Conservation (phyloP, 2,797 vertebrate species). For the Alfaro cultratus region DNA sequence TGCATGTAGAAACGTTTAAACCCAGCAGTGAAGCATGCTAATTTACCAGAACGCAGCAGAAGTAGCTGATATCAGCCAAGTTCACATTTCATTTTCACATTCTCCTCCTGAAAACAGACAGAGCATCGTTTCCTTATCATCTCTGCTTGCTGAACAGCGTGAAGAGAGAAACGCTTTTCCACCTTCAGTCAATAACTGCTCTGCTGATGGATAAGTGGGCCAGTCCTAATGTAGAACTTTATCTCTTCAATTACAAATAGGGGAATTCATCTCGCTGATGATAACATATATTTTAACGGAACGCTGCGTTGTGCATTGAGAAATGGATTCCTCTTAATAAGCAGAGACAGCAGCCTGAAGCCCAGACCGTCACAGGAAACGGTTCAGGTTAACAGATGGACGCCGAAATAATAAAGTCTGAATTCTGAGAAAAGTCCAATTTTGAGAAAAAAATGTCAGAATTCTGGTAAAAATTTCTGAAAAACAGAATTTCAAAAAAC, state of each 20-base stretch:
- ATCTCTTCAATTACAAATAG: conserved; percentile 28
- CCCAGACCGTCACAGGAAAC: not conserved
- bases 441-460: no score
- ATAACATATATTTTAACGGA: conserved; percentile 18
- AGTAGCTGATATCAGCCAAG: not conserved
- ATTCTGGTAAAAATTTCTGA: no score
- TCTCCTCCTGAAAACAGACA: not conserved
- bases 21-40: not conserved
- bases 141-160: not conserved
- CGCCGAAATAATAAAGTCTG: conserved; percentile 4
- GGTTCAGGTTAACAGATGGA: conserved; percentile 1
- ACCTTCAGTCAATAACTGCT: conserved; percentile 38
- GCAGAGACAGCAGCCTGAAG: conserved; percentile 7
- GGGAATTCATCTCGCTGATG: conserved; percentile 10
- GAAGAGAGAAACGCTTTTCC: conserved; percentile 11
- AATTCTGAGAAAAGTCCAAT: no score
- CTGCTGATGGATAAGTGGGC: conserved; percentile 42
- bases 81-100: not conserved
- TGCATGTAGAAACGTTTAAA: not conserved
- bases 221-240: conserved; percentile 27
- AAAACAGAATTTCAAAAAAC: no score
- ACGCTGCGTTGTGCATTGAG: conserved; percentile 4
- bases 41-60: not conserved
- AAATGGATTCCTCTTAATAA: conserved; percentile 16
- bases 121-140: not conserved